Evolutionary conservation across 2,888 invertebrate genomes (phyloP).

Genomic region (Cristatella mucedo): DNA sequence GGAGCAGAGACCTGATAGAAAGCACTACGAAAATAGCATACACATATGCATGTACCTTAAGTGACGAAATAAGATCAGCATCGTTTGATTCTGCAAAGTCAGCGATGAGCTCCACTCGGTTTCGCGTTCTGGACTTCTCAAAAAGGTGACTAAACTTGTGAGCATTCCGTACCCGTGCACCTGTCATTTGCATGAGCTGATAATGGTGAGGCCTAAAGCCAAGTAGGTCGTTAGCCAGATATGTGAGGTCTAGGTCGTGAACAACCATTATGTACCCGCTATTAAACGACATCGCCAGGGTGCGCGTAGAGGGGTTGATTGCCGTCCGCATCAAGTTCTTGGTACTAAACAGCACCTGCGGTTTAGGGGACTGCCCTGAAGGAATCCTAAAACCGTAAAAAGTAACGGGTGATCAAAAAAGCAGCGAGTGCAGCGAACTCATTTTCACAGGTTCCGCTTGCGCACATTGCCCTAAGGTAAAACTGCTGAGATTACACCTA

Average conservation of each 20-base stretch:
- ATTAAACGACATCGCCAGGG: conserved; percentile 77
- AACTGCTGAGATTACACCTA: no score
- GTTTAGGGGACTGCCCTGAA: no score
- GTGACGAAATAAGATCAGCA: conserved; percentile 73
- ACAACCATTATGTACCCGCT: conserved; percentile 75
- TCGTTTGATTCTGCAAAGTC: conserved; percentile 74
- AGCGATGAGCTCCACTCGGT: conserved; percentile 71
- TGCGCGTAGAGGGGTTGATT: conserved; percentile 64
- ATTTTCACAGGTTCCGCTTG: no score
- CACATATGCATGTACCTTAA: conserved; percentile 39
- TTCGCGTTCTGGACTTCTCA: conserved; percentile 49
- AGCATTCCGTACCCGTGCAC: conserved; percentile 62
- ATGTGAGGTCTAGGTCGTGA: conserved; percentile 66
- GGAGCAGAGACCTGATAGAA: no score
- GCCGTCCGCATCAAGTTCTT: conserved; percentile 71
- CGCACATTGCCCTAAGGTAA: no score
- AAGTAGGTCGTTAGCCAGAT: conserved; percentile 59
- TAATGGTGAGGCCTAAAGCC: conserved; percentile 81
- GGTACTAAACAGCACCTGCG: conserved; percentile 53
- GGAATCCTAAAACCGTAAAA: no score
- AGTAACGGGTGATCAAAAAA: no score
- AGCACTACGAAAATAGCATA: background rate
- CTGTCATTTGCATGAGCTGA: conserved; percentile 69
- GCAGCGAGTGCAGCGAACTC: no score
- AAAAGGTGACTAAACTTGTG: conserved; percentile 68